Evolutionary conservation across 2,113 vertebrate genomes (phyloP).

Genomic region (Colistium nudipinnis): DNA sequence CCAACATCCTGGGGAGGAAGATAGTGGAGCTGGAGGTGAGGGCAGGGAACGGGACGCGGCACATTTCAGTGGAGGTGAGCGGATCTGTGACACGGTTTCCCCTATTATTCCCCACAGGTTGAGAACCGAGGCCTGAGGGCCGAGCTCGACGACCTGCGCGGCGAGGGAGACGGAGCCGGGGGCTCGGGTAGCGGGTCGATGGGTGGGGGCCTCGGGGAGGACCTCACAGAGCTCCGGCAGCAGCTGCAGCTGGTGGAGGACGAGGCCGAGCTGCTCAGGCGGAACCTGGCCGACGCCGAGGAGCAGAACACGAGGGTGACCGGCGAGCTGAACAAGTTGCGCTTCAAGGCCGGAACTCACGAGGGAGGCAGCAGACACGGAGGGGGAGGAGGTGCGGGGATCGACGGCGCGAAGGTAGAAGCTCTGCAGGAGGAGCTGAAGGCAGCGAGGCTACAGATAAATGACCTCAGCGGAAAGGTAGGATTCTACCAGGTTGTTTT

Average conservation of each 20-base stretch:
- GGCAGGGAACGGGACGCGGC: too few species aligned
- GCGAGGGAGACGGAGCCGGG: slow-evolving; percentile 86
- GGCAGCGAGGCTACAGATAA: slow-evolving; percentile 93
- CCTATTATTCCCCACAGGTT: slow-evolving; percentile 69
- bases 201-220: slow-evolving; percentile 88
- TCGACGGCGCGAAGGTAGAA: slow-evolving; percentile 87
- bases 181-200: slow-evolving; percentile 76
- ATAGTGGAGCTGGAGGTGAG: slow-evolving; percentile 93
- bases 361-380: slow-evolving; percentile 85
- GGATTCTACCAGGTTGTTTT: not conserved
- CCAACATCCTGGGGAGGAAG: slow-evolving; percentile 96
- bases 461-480: slow-evolving; percentile 94
- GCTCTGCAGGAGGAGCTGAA: slow-evolving; percentile 95
- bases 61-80: not conserved
- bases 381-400: slow-evolving; percentile 47
- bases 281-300: slow-evolving; percentile 92
- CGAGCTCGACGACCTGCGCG: slow-evolving; percentile 92
- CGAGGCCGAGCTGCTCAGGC: slow-evolving; percentile 92
- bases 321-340: slow-evolving; percentile 91
- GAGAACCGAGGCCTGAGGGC: slow-evolving; percentile 95
- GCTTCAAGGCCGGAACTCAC: slow-evolving; percentile 90
- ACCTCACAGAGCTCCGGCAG: slow-evolving; percentile 92
- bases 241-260: slow-evolving; percentile 97
- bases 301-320: slow-evolving; percentile 95
- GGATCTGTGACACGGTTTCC: not conserved